These are phyloP conservation scores for Parazoanthus atlanticus DNA, from an alignment of 92 coral and sea anemone species.

Conservation along the genomic window DNA sequence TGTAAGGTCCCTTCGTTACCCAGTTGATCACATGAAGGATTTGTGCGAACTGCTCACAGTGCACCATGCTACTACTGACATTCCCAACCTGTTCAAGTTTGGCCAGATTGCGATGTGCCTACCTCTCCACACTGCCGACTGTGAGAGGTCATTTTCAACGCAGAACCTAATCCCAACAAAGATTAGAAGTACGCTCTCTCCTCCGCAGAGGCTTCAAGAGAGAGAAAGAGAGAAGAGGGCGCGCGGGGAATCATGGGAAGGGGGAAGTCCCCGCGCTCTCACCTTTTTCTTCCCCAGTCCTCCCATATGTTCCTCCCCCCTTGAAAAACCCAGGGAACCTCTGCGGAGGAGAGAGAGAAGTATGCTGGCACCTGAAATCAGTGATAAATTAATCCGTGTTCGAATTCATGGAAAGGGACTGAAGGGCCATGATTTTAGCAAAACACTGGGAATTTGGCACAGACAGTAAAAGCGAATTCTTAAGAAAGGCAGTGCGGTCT, in stretches of 20 bases:
- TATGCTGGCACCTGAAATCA: conserved; percentile 44
- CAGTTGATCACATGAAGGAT: conserved; percentile 41
- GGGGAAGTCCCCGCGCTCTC: no score
- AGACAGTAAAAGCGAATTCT: neutral
- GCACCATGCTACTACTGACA: conserved; percentile 9
- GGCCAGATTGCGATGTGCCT: conserved; percentile 22
- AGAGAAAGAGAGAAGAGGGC: no score
- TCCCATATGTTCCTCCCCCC: no score
- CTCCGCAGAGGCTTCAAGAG: no score
- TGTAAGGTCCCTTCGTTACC: conserved; percentile 26
- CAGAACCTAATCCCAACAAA: neutral
- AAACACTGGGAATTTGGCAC: conserved; percentile 4
- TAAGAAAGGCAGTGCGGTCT: no score
- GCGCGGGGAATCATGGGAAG: no score
- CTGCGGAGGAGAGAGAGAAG: conserved; percentile 17
- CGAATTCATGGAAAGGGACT: conserved; percentile 44
- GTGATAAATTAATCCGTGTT: conserved; percentile 43
- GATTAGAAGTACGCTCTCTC: no score
- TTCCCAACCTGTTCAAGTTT: neutral
- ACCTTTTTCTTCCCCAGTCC: no score
- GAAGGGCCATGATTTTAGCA: conserved; percentile 53
- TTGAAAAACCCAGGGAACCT: neutral
- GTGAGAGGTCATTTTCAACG: neutral
- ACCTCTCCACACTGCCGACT: conserved; percentile 18
- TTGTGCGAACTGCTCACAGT: conserved; percentile 13